Evolutionary conservation across 64 coral and sea anemone species (phyloP).

Genomic region (Catalaphyllia jardinei): DNA sequence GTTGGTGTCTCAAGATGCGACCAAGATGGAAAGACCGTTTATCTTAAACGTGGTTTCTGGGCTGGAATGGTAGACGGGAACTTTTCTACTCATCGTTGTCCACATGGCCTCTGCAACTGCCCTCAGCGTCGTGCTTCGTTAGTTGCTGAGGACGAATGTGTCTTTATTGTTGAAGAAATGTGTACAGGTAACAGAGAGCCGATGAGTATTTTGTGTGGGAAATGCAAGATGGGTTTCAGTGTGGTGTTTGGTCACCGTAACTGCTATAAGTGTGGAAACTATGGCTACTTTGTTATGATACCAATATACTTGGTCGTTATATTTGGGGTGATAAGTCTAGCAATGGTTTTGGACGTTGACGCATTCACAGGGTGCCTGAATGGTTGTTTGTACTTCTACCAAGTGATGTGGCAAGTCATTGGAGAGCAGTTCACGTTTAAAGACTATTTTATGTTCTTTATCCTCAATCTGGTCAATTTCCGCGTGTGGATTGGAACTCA

Average conservation of each 20-base stretch:
- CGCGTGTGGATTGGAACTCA: slow-evolving; percentile 5
- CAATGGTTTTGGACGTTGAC: slow-evolving; percentile 60
- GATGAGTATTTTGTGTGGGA: slow-evolving; percentile 60
- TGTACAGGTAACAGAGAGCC: slow-evolving; percentile 55
- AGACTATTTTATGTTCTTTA: slow-evolving; percentile 49
- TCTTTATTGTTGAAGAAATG: slow-evolving; percentile 23
- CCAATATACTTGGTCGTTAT: neutral
- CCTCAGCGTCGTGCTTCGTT: neutral
- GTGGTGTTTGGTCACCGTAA: neutral
- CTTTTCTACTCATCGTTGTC: slow-evolving; percentile 15
- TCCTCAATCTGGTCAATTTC: slow-evolving; percentile 42
- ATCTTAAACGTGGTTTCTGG: slow-evolving; percentile 50
- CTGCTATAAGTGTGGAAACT: neutral
- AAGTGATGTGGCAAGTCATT: neutral
- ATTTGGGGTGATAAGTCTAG: neutral
- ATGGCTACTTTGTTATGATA: neutral
- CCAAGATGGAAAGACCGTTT: slow-evolving; percentile 38
- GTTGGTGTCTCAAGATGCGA: slow-evolving; percentile 40
- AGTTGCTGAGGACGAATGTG: neutral
- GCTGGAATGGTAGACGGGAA: slow-evolving; percentile 20
- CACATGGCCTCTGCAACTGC: slow-evolving; percentile 29
- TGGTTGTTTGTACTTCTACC: slow-evolving; percentile 63
- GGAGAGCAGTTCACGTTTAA: slow-evolving; percentile 2
- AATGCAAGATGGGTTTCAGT: slow-evolving; percentile 54
- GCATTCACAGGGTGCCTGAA: slow-evolving; percentile 69